Conservation (phyloP, 2,888 invertebrate species). For the Oeneis ivallda region DNA sequence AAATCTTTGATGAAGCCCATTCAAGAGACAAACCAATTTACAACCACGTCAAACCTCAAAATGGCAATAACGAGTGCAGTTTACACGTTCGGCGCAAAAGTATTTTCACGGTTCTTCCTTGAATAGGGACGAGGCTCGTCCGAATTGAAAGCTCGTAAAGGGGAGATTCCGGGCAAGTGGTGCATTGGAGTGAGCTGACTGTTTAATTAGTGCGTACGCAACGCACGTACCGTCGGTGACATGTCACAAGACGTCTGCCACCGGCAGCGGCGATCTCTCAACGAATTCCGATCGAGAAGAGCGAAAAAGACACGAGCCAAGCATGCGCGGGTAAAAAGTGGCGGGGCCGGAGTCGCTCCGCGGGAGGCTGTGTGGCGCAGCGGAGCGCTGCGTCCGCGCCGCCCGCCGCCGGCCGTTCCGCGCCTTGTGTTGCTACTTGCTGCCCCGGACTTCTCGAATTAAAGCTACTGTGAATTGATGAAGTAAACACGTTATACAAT, state of each 20-base stretch:
- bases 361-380: constrained; percentile 59
- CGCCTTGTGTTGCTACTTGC: constrained; percentile 15
- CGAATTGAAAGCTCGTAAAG: constrained; percentile 55
- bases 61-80: constrained; percentile 62
- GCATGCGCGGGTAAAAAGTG: constrained; percentile 74
- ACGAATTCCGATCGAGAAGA: constrained; percentile 79
- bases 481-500: constrained; percentile 36
- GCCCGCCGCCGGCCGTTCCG: constrained; percentile 39
- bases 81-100: constrained; percentile 58
- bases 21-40: constrained; percentile 3
- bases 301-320: constrained; percentile 81
- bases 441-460: constrained; percentile 26
- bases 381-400: constrained; percentile 40
- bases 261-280: constrained; percentile 78
- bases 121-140: constrained; percentile 64
- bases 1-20: constrained; percentile 2
- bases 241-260: constrained; percentile 81
- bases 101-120: constrained; percentile 69
- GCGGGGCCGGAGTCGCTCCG: constrained; percentile 65
- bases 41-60: constrained; percentile 36
- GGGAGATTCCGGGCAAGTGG: constrained; percentile 57
- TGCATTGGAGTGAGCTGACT: constrained; percentile 62
- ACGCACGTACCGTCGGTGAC: constrained; percentile 74
- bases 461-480: constrained; percentile 24
- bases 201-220: constrained; percentile 77